phyloP scores from a whole-genome alignment of 2,113 vertebrate genomes.

The Thunnus maccoyii region DNA sequence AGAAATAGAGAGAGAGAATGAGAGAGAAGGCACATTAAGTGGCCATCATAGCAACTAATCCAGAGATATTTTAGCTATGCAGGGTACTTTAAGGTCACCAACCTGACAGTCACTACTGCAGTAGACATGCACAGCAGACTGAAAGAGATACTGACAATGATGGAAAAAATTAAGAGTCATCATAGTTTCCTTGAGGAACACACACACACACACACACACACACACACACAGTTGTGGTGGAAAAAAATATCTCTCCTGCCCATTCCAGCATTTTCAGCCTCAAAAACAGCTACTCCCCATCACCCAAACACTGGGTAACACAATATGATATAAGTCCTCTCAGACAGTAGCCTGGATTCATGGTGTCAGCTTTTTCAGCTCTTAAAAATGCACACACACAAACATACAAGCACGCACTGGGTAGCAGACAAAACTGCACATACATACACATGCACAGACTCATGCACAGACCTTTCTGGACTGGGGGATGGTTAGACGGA shows the following conservation, averaged over 20 bases:
- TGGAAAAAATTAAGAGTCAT: slow-evolving; percentile 45
- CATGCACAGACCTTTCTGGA: slow-evolving; percentile 7
- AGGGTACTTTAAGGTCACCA: slow-evolving; percentile 55
- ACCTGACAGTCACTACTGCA: slow-evolving; percentile 23
- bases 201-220: slow-evolving; percentile 39
- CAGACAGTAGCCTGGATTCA: slow-evolving; percentile 45
- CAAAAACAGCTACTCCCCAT: slow-evolving; percentile 53
- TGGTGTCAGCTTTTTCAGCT: slow-evolving; percentile 57
- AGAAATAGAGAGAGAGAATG: slow-evolving; percentile 18
- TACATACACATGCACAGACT: slow-evolving; percentile 16
- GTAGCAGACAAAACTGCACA: slow-evolving; percentile 24
- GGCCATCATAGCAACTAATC: slow-evolving; percentile 35
- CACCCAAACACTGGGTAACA: slow-evolving; percentile 54
- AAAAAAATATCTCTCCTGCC: slow-evolving; percentile 7
- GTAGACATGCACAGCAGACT: slow-evolving; percentile 30
- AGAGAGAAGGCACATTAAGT: slow-evolving; percentile 35
- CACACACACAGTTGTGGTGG: slow-evolving; percentile 19
- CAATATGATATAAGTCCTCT: slow-evolving; percentile 56
- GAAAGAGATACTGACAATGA: slow-evolving; percentile 40
- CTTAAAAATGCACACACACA: slow-evolving; percentile 22
- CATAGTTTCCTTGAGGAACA: slow-evolving; percentile 27
- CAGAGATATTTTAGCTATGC: slow-evolving; percentile 22
- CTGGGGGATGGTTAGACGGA: slow-evolving; percentile 52
- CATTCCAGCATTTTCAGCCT: slow-evolving; percentile 56
- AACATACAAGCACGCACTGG: slow-evolving; percentile 1